phyloP scores from a whole-genome alignment of 2,888 invertebrate genomes.

The Diaprepes abbreviatus region DNA sequence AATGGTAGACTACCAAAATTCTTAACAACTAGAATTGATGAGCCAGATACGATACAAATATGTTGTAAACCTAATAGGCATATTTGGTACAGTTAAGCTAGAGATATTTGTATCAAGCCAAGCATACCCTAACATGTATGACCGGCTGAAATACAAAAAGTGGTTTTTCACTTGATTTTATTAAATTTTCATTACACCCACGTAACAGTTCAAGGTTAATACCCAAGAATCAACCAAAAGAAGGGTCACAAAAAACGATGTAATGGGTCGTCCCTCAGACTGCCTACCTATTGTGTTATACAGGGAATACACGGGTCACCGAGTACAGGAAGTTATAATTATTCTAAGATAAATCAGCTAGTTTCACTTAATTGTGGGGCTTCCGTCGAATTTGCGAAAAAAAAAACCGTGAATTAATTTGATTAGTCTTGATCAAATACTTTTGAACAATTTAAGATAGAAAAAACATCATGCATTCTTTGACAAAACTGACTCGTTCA shows the following conservation, averaged over 20 bases:
- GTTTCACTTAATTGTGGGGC: constrained; percentile 50
- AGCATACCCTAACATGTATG: too few relatives aligned
- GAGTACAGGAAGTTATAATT: constrained; percentile 53
- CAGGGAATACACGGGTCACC: constrained; percentile 50
- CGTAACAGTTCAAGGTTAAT: constrained; percentile 36
- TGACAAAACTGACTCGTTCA: too few relatives aligned
- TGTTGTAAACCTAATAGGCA: too few relatives aligned
- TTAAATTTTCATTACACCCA: neutral
- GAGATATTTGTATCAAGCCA: too few relatives aligned
- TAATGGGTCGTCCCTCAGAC: constrained; percentile 17
- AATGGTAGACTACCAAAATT: too few relatives aligned
- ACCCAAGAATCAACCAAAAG: neutral
- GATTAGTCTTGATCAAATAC: neutral
- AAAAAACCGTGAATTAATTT: neutral
- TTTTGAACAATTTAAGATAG: too few relatives aligned
- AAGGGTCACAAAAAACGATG: constrained; percentile 20
- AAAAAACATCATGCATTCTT: too few relatives aligned
- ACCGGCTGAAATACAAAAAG: too few relatives aligned
- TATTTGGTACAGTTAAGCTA: too few relatives aligned
- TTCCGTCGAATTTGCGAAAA: constrained; percentile 32
- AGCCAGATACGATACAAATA: too few relatives aligned
- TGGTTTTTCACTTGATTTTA: too few relatives aligned
- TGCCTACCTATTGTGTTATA: constrained; percentile 49
- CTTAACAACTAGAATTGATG: too few relatives aligned
- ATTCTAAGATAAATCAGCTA: constrained; percentile 50